Evolutionary conservation across 1,140 invertebrate species (phyloP).

Genomic region (Apis dorsata): DNA sequence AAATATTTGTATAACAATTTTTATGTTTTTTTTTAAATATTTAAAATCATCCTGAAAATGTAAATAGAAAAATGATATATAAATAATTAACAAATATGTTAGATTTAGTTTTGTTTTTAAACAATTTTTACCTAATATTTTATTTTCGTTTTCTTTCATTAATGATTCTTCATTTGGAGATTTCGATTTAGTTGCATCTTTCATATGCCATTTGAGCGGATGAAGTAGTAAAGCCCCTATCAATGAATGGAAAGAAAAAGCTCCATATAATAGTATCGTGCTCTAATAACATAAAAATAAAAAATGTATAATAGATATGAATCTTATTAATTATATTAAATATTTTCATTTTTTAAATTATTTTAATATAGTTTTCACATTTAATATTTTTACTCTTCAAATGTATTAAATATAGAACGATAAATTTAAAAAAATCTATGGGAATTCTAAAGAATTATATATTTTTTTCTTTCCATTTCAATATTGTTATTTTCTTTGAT

Average conservation of each 20-base stretch:
- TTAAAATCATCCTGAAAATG: no score
- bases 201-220: conserved; percentile 83
- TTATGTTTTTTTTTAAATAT: no score
- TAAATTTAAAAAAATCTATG: no score
- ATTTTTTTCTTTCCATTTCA: no score
- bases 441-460: no score
- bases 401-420: no score
- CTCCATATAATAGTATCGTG: conserved; percentile 82
- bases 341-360: not conserved
- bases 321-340: not conserved
- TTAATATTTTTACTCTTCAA: no score
- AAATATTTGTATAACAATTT: not conserved
- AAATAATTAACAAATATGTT: no score
- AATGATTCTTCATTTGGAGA: not conserved
- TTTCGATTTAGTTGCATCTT: not conserved
- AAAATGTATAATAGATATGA: not conserved
- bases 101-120: not conserved
- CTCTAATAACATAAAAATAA: conserved; percentile 63
- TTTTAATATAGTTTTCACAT: not conserved
- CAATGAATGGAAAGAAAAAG: conserved; percentile 82
- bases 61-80: no score
- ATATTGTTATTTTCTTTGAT: no score
- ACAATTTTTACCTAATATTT: not conserved
- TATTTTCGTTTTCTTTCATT: not conserved
- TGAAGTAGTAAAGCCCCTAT: conserved; percentile 82